A percentile compares a stretch with the other conserved stretches of the same genome.
Conservation (phyloP, 2,113 vertebrate species). For the Ciconia stormi region DNA sequence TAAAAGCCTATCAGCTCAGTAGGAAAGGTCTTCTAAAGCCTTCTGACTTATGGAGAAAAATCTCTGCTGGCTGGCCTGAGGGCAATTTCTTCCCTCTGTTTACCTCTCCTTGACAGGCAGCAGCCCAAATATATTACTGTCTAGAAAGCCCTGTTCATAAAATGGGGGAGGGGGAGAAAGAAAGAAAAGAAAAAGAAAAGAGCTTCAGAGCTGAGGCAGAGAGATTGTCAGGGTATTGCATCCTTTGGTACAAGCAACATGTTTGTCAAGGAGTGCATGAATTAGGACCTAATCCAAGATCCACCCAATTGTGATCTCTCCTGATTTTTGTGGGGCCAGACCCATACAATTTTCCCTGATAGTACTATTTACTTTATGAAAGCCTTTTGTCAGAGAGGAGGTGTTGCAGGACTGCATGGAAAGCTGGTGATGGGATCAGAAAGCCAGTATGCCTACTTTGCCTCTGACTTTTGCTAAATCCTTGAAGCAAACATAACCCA, state of each 20-base stretch:
- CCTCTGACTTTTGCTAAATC: not conserved
- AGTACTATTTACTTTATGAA: not conserved
- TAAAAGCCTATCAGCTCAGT: constrained; percentile 4
- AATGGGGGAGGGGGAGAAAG: no score
- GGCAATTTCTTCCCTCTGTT: not conserved
- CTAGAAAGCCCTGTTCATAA: not conserved
- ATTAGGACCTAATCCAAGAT: not conserved
- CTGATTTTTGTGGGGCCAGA: not conserved
- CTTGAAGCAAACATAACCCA: not conserved
- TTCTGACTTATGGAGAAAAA: not conserved
- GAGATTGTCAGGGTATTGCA: not conserved
- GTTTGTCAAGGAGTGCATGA: not conserved
- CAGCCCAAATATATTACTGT: not conserved
- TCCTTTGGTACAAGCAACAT: not conserved
- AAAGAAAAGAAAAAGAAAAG: no score
- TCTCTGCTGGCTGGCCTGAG: not conserved
- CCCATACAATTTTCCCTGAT: not conserved
- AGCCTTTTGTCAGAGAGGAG: not conserved
- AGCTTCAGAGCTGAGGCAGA: not conserved
- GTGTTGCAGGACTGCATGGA: not conserved
- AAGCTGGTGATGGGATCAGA: not conserved
- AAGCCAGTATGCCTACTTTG: not conserved
- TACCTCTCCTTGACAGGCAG: not conserved
- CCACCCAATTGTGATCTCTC: not conserved
- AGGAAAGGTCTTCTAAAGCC: constrained; percentile 9